Evolutionary conservation across 2,888 invertebrate species (phyloP), one percentile per base, ranked within the genome.

Genomic region (Hypomecis punctinalis): DNA sequence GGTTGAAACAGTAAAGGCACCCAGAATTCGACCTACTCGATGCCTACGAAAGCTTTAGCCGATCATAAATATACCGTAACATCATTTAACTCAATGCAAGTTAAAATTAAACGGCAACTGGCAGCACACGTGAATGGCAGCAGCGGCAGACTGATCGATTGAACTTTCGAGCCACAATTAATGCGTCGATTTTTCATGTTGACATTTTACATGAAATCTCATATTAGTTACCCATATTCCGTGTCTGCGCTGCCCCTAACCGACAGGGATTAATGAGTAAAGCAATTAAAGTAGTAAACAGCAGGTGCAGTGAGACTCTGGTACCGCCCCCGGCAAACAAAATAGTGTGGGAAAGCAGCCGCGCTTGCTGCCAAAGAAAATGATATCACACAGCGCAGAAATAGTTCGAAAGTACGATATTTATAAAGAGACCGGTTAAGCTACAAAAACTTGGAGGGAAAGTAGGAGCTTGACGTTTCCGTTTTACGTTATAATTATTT

Each of bases 201-300:
- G 75, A 75, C 76, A 75, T 76, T 76, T 76, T 72, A 76, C 73
- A 70, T 71, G 70, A 76, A 78, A 80, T 76, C 76, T 71, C 71
- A 70, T 77, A 81, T 76, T 75, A 76, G 77, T 63, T 60, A 63
- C 62, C 78, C 74, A 77, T 77, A 82, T 81, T 80, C 76, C 82
- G 78, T 76, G 81, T 78, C 84, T 83, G 81, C 76, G 76, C 70
- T 75, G 78, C 74, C 81, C 81, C 82, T 77, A 75, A 77, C 74
- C 76, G 89, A 88, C 90, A 78, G 82, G 86, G 85, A 89, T 88
- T 89, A 89, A 90, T 89, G 86, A 82, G 84, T 81, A 72, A 81
- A 86, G 88, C 89, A 89, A 90, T 90, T 89, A 90, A 89, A 90
- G 89, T 85, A 88, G 87, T 88, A 88, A 88, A 87, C 88, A 89